These are phyloP conservation scores for Ceriagrion tenellum DNA, from an alignment of 2,888 invertebrate genomes.

Conservation along the genomic window DNA sequence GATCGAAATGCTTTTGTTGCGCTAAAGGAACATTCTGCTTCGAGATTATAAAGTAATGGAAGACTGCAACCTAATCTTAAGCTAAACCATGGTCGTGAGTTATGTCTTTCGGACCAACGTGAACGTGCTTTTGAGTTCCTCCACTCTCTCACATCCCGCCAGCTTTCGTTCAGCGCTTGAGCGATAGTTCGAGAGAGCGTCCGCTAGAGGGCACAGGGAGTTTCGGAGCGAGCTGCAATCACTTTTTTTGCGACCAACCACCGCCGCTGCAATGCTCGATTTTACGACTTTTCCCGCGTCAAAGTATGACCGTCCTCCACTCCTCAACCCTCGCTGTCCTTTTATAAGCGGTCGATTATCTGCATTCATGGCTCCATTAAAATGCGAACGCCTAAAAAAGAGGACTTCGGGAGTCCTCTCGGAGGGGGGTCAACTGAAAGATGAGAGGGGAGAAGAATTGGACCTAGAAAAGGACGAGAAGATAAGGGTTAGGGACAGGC, in stretches of 20 bases:
- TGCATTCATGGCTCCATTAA: not conserved
- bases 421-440: constrained; percentile 1
- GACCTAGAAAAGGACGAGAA: not conserved
- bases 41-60: no score
- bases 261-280: not conserved
- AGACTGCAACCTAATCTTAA: no score
- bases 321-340: not conserved
- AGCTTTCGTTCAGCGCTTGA: not conserved
- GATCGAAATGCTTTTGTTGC: no score
- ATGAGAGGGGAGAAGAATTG: not conserved
- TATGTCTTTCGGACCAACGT: no score
- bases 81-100: no score
- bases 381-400: not conserved
- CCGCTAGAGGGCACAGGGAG: not conserved
- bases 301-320: not conserved
- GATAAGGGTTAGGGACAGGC: not conserved
- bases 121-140: no score
- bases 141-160: not conserved
- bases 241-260: not conserved
- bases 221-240: not conserved
- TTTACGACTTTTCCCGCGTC: not conserved
- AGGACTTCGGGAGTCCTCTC: not conserved
- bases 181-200: not conserved
- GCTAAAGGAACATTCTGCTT: no score
- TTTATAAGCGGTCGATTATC: not conserved